Base-by-base conservation (phyloP, 1,140 invertebrate genomes). In the Ephestia elutella region DNA sequence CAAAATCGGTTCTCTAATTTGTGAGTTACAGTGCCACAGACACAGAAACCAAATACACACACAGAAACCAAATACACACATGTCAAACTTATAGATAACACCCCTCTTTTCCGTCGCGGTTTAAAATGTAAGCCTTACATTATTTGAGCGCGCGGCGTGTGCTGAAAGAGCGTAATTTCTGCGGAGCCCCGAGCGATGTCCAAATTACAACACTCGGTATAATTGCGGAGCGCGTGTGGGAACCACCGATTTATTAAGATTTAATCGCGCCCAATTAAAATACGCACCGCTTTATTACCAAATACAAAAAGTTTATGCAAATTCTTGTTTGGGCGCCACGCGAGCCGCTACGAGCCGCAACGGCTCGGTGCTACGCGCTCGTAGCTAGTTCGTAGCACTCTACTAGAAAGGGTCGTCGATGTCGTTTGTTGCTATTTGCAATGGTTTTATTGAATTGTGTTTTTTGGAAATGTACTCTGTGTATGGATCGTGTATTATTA, bases 171-270 rank as follows among this genome's bases (percentile, higher is more conserved):
- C 62, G 74, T 71, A 82, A 87, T 87, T 87, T 69, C 73, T n/a
- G 66, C 71, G 59, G 66, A 55, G 75, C 80, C 78, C 50, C 65
- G 63, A 75, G 78, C 66, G 68, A 73, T 69, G 63, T 68, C 64
- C 76, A 82, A 85, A 87, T 85, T 87, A 80, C 75, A 78, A 76
- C 71, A 75, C 63, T 66, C 65, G 66, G 78, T 71, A 70, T 83
- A 83, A 86, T 86, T 85, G 75, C 77, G 68, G 67, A 59, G 58
- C 60, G 71, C 74, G 70, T 78, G 75, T 78, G 74, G 73, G 74
- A 80, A 83, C 73, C 67, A 63, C 70, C 80, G 71, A 79, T 80
- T 85, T 82, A 85, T 82, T 82, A 83, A 82, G 79, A 82, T 82
- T 82, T 83, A 86, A 82, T 83, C 73, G 73, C 60, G 51, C 57